Percentiles rank a stretch among this genome's conserved stretches.
These are phyloP conservation scores for Lagenorhynchus albirostris DNA, from an alignment of 2,113 vertebrate genomes.

Conservation along the genomic window DNA sequence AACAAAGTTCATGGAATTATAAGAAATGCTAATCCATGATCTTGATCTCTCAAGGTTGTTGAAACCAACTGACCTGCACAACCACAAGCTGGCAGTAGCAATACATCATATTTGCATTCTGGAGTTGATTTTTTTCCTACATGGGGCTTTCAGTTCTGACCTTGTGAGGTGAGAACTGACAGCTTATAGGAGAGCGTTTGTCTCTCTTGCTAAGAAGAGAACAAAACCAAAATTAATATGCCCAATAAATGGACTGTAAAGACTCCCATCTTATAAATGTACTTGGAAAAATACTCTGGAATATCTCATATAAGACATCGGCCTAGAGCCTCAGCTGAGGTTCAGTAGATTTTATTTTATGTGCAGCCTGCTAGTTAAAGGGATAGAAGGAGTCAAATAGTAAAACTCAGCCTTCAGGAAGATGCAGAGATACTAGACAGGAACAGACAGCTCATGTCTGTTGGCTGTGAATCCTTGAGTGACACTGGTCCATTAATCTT, in stretches of 20 bases:
- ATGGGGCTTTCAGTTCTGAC: background rate
- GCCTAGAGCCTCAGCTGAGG: background rate
- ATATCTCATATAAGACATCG: constrained; percentile 27
- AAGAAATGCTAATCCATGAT: background rate
- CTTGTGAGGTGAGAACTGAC: background rate
- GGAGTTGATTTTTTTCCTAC: background rate
- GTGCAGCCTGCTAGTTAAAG: constrained; percentile 13
- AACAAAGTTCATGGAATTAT: background rate
- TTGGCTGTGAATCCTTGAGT: background rate
- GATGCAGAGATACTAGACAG: constrained; percentile 27
- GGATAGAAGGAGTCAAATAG: constrained; percentile 30
- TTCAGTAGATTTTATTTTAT: constrained; percentile 44
- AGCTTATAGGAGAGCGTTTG: background rate
- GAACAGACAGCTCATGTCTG: background rate
- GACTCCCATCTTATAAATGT: constrained; percentile 45
- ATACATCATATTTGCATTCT: background rate
- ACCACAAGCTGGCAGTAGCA: background rate
- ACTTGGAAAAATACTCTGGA: constrained; percentile 49
- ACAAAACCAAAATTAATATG: constrained; percentile 49
- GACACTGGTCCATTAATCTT: constrained; percentile 2
- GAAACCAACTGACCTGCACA: background rate
- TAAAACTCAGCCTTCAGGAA: constrained; percentile 42
- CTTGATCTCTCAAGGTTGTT: background rate
- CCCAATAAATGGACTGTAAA: constrained; percentile 1
- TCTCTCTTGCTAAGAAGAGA: constrained; percentile 44